These are phyloP conservation scores for Bubo blakistoni DNA, from an alignment of 2,113 vertebrate species.

Conservation along the genomic window DNA sequence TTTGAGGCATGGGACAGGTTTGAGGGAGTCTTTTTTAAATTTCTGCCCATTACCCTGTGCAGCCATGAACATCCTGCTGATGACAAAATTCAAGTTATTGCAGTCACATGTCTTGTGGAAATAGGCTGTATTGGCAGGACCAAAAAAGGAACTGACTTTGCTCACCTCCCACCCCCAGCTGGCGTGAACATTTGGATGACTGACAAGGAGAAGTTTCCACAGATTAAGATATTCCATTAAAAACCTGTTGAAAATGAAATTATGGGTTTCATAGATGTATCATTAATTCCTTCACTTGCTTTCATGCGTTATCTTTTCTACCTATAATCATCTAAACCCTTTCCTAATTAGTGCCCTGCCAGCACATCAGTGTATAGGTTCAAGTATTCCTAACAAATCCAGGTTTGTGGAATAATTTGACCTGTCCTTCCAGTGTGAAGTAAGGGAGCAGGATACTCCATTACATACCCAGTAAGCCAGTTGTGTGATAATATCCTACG, in stretches of 20 bases:
- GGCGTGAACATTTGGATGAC: background rate
- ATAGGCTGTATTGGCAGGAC: background rate
- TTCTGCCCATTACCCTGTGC: background rate
- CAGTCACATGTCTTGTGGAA: constrained; percentile 14
- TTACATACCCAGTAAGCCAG: background rate
- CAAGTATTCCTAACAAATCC: background rate
- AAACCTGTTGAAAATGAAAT: background rate
- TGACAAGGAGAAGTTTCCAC: background rate
- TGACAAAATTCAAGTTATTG: constrained; percentile 22
- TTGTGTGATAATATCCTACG: background rate
- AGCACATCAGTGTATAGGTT: fast-evolving
- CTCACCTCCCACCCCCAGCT: background rate
- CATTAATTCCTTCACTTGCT: background rate
- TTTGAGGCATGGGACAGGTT: constrained; percentile 42
- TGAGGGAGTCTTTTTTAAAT: constrained; percentile 39
- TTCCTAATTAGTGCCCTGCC: background rate
- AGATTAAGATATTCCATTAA: background rate
- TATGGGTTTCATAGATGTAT: background rate
- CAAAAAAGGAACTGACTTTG: background rate
- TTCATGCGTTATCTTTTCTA: background rate
- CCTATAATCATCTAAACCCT: background rate
- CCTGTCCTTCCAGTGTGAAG: background rate
- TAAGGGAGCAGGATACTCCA: background rate
- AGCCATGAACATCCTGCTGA: constrained; percentile 38
- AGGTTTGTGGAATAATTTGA: background rate